phyloP scores from a whole-genome alignment of 1,140 invertebrate genomes.

The Neodiprion pinetum region DNA sequence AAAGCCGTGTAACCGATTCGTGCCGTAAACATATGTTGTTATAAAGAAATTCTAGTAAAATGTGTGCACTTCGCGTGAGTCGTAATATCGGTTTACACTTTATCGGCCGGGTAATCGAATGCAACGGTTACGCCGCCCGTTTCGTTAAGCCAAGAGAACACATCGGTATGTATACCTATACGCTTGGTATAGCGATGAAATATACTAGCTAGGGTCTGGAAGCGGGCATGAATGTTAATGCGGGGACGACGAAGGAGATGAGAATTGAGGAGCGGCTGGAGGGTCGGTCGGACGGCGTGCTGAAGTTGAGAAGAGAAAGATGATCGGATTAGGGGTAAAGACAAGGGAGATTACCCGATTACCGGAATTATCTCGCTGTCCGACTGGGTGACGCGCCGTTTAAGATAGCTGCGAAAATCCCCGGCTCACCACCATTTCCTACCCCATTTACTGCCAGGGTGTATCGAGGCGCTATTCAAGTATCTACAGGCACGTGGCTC shows the following conservation, averaged over 20 bases:
- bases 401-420: not conserved
- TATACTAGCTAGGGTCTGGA: not conserved
- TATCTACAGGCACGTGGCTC: no score
- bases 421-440: not conserved
- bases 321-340: not conserved
- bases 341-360: slow-evolving; percentile 4
- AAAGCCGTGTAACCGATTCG: no score
- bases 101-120: not conserved
- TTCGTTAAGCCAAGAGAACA: not conserved
- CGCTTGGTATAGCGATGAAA: not conserved
- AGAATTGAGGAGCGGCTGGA: not conserved
- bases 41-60: no score
- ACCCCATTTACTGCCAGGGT: not conserved
- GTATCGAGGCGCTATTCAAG: no score
- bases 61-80: no score
- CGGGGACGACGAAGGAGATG: not conserved
- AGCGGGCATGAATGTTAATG: no score
- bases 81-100: not conserved
- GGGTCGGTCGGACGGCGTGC: not conserved
- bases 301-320: not conserved
- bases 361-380: not conserved
- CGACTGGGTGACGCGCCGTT: not conserved
- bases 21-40: no score
- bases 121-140: not conserved
- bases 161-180: not conserved